Evolutionary conservation across 2,797 vertebrate species (phyloP).

Genomic region (Oryzias sinensis): DNA sequence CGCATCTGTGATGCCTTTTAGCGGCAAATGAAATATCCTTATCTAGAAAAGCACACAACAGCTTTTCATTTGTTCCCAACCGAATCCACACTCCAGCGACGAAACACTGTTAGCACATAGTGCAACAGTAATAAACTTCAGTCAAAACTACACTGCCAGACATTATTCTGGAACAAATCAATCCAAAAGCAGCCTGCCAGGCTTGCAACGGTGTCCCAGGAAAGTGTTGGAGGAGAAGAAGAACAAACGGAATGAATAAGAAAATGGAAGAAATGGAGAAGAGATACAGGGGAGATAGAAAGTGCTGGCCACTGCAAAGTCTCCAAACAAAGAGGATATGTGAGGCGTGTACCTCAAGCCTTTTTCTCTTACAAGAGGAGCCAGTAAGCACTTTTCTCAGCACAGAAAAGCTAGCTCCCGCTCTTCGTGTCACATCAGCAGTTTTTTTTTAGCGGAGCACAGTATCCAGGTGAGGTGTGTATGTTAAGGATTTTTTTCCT

Average conservation of each 20-base stretch:
- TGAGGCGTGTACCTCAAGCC: slow-evolving; percentile 80
- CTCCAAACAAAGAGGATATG: slow-evolving; percentile 82
- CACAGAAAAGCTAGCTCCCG: slow-evolving; percentile 76
- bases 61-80: slow-evolving; percentile 26
- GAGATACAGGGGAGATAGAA: slow-evolving; percentile 76
- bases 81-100: slow-evolving; percentile 18
- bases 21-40: slow-evolving; percentile 20
- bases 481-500: slow-evolving; percentile 72
- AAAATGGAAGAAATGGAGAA: slow-evolving; percentile 69
- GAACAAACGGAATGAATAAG: slow-evolving; percentile 78
- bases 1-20: slow-evolving; percentile 9
- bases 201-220: slow-evolving; percentile 61
- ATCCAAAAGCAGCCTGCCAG: slow-evolving; percentile 69
- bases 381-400: slow-evolving; percentile 83
- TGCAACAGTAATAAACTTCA: slow-evolving; percentile 60
- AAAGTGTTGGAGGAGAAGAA: slow-evolving; percentile 64
- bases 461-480: slow-evolving; percentile 76
- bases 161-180: slow-evolving; percentile 73
- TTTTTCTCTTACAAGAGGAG: slow-evolving; percentile 78
- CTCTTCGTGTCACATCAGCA: slow-evolving; percentile 81
- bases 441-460: slow-evolving; percentile 72
- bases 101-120: slow-evolving; percentile 42
- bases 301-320: slow-evolving; percentile 84
- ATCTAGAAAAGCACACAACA: slow-evolving; percentile 15
- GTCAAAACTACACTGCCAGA: slow-evolving; percentile 55